These are phyloP conservation scores for Alethe diademata DNA, from an alignment of 2,113 vertebrate genomes.

Conservation along the genomic window DNA sequence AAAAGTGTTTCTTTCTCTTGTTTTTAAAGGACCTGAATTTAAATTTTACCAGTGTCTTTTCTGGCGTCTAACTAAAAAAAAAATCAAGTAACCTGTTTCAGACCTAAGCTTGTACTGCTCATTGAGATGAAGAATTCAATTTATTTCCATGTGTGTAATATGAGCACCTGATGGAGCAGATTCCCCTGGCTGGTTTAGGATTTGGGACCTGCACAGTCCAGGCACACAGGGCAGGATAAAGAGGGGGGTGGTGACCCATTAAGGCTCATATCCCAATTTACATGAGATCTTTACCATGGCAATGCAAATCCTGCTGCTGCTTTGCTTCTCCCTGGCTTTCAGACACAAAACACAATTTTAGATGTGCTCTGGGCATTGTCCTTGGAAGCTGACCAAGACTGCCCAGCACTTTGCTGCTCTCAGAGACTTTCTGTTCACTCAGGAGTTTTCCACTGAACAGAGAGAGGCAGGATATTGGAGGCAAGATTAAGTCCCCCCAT, in stretches of 20 bases:
- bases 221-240: neutral
- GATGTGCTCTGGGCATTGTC: neutral
- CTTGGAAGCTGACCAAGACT: neutral
- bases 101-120: neutral
- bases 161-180: neutral
- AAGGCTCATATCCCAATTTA: neutral
- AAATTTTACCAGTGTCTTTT: neutral
- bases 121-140: neutral
- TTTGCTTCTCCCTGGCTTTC: neutral
- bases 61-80: neutral
- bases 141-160: neutral
- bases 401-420: neutral
- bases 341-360: neutral
- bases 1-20: neutral
- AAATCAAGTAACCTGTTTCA: neutral
- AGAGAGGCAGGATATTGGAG: neutral
- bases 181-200: neutral
- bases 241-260: neutral
- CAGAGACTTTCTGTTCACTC: neutral
- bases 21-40: neutral
- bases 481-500: neutral
- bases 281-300: rapidly evolving
- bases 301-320: neutral
- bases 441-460: neutral
- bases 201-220: neutral